Evolutionary conservation across 2,888 invertebrate genomes (phyloP), one percentile per base, ranked within the genome.

Genomic region (Hylaea fasciaria): DNA sequence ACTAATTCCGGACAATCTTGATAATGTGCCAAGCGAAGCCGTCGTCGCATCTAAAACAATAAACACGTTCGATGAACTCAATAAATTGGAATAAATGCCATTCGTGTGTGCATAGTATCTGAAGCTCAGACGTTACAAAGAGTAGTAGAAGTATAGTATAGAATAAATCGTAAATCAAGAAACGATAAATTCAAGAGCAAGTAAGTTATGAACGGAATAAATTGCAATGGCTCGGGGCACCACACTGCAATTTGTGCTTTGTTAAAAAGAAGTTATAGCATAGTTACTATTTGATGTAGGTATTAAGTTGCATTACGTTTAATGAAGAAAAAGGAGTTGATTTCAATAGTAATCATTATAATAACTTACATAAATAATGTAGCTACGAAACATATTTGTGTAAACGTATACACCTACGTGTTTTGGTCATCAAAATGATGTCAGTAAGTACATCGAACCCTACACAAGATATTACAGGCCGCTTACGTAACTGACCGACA

Each of bases 381-480:
- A 32, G 9, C 10, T 7, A 14, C 12, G n/a, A n/a, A 16, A 14
- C n/a, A 8, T 4, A 29, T 45, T 44, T 32, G 12, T 17, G 37
- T 50, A 13, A 16, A 40, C 13, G 37, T n/a, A 29, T 12, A 39
- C 50, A 54, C 50, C 41, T 51, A 60, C 58, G 32, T 55, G 45
- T 46, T 59, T 53, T 28, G 43, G 47, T 61, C 61, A 49, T 53
- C 64, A 59, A 67, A 65, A 63, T 65, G 67, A 72, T 66, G 76
- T 72, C 72, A 70, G 80, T 72, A 77, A 80, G 87, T 79, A 78
- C 86, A 82, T 80, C 80, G 85, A 86, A 87, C 87, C 81, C 78
- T 69, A 76, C 78, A 78, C 75, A 78, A 76, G 73, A 78, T 80
- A 82, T 82, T 81, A 85, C 77, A 78, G 81, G 79, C 70, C 77